These are phyloP conservation scores for Ptycholaimellus sp. DNA, from an alignment of 2,888 invertebrate genomes.

Conservation along the genomic window DNA sequence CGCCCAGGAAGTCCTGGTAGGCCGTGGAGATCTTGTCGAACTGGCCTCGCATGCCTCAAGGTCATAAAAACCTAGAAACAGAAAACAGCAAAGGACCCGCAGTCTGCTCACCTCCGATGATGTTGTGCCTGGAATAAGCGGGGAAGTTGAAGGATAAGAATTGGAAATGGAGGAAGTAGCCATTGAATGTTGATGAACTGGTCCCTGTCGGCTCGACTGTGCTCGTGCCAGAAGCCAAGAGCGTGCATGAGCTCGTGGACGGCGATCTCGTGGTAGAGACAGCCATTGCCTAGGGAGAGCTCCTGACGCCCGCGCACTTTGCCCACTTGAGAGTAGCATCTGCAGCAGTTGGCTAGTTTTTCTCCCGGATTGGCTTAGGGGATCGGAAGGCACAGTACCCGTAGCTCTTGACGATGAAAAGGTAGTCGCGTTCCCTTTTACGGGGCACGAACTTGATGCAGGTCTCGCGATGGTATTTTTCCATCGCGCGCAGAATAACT, in stretches of 20 bases:
- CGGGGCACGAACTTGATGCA: conserved; percentile 26
- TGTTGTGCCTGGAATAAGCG: too few species aligned
- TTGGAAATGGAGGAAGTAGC: too few species aligned
- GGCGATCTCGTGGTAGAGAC: conserved; percentile 24
- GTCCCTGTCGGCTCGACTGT: conserved; percentile 15
- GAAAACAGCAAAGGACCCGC: too few species aligned
- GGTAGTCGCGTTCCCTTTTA: conserved; percentile 21
- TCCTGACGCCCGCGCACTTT: conserved; percentile 21
- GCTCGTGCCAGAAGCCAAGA: conserved; percentile 23
- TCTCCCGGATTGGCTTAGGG: too few species aligned
- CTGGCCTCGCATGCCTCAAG: conserved; percentile 24
- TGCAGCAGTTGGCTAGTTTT: conserved; percentile 7
- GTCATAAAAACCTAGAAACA: too few species aligned
- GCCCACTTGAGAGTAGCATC: conserved; percentile 24
- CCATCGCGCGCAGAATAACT: conserved; percentile 18
- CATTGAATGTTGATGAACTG: conserved; percentile 2
- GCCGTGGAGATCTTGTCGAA: conserved; percentile 16
- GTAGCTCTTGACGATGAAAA: conserved; percentile 22
- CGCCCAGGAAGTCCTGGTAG: conserved; percentile 19
- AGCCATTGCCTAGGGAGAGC: conserved; percentile 16
- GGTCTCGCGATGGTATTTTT: conserved; percentile 18
- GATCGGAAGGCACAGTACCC: conserved; percentile 14
- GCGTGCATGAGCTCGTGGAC: conserved; percentile 22
- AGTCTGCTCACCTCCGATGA: conserved; percentile 4
- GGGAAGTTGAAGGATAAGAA: too few species aligned